phyloP scores from a whole-genome alignment of 1,140 invertebrate genomes.

The Drosophila ironensis region DNA sequence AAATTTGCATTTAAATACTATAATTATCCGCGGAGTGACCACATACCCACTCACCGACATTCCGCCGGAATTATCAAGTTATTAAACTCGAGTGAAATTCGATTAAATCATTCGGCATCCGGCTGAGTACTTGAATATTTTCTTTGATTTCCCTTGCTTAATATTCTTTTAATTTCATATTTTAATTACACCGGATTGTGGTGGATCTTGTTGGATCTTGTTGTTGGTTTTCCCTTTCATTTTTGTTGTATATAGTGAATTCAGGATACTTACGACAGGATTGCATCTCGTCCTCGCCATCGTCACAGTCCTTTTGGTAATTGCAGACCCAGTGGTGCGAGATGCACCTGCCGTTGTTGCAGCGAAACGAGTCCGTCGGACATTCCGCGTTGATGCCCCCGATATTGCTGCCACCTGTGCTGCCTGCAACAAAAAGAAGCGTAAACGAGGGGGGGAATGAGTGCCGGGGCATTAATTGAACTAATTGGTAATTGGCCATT shows the following conservation, averaged over 20 bases:
- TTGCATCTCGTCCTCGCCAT: slow-evolving; percentile 94
- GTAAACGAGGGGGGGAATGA: slow-evolving; percentile 1
- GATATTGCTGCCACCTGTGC: slow-evolving; percentile 20
- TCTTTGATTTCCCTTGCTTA: slow-evolving; percentile 16
- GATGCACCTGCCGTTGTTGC: slow-evolving; percentile 93
- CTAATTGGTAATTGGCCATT: too few species aligned
- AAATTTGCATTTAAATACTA: neutral
- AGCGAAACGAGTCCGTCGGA: slow-evolving; percentile 89
- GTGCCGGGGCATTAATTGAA: neutral
- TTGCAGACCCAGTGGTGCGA: slow-evolving; percentile 92
- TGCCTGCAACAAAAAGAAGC: slow-evolving; percentile 46
- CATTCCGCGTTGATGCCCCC: slow-evolving; percentile 81
- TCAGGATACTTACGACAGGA: slow-evolving; percentile 90
- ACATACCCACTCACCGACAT: neutral
- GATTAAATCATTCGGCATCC: slow-evolving; percentile 7
- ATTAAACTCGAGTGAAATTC: slow-evolving; percentile 12
- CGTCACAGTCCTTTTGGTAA: slow-evolving; percentile 94
- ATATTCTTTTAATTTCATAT: slow-evolving; percentile 15
- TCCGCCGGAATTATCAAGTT: neutral
- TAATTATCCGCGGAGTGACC: neutral
- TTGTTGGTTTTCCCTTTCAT: neutral
- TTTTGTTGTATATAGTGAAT: neutral
- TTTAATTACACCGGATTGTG: slow-evolving; percentile 11
- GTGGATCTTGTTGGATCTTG: neutral
- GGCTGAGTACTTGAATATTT: slow-evolving; percentile 16